Evolutionary conservation across 2,888 invertebrate genomes (phyloP), one percentile per base, ranked within the genome.

Genomic region (Antheraea yamamai): DNA sequence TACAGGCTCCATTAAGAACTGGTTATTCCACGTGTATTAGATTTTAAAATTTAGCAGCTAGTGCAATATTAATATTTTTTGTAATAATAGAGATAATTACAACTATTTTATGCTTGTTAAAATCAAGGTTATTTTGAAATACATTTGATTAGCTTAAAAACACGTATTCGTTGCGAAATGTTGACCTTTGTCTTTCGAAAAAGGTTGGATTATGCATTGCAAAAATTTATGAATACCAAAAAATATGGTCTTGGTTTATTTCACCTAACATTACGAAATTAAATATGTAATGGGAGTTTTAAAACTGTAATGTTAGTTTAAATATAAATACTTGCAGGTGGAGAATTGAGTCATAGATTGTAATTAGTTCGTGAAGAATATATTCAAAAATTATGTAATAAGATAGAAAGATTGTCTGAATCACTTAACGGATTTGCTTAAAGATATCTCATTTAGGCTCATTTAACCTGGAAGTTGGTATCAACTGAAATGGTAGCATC

Each of bases 41-140:
- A 61, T 61, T 61, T 61, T 61, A 61, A 10, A 23, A 1, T 8
- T 23, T 61, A n/a, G n/a, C 4, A 58, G 61, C 10, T 23, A 61
- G 12, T 10, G 10, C 23, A 61, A 23, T 61, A 23, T 12, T 61
- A 23, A 10, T 61, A n/a, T 58, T 58, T 55, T 58, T 58, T 58
- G 64, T 14, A 66, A 16, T 30, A 66, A 30, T 66, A 30, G 16
- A 30, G 4, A 30, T 30, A 16, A 30, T 26, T 30, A 26, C 26
- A 16, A 66, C 64, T 26, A 30, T 66, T 30, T 14, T 66, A 66
- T 30, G 64, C 64, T 66, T 30, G 64, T 66, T 26, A 66, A 18
- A 66, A 66, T 66, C 26, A 66, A 66, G 64, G 64, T 30, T 30
- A 20, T 66, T 66, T 26, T 66, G 64, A 30, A 66, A 66, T 66